A percentile compares a stretch with the other conserved stretches of the same genome.
Evolutionary conservation across 1,140 invertebrate species (phyloP).

Genomic region (Zaprionus africanus): DNA sequence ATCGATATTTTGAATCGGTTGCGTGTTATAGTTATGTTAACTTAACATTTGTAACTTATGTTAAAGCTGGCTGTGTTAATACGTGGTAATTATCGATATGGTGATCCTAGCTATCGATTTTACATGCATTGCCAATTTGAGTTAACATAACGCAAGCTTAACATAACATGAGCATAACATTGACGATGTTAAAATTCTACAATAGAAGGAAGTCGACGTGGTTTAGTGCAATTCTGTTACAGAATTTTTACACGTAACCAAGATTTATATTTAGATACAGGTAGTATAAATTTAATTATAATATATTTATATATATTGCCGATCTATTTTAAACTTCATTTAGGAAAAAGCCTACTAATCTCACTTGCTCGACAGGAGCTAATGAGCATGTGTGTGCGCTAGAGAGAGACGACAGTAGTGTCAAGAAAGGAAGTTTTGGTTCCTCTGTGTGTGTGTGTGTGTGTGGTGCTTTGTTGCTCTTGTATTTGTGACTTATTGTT

Average conservation of each 20-base stretch:
- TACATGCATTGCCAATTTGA: neutral
- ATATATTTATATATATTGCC: neutral
- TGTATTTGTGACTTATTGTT: constrained; percentile 78
- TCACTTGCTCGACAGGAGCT: neutral
- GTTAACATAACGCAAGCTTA: neutral
- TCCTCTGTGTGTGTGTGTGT: constrained; percentile 5
- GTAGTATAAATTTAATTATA: neutral
- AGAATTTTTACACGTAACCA: neutral
- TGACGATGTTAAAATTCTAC: neutral
- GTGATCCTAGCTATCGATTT: too few relatives aligned
- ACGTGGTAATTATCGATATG: too few relatives aligned
- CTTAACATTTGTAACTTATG: neutral
- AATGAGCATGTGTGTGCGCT: constrained; percentile 1
- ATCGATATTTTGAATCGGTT: neutral
- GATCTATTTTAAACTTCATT: neutral
- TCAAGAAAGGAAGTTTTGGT: constrained; percentile 2
- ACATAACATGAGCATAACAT: neutral
- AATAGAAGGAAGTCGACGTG: too few relatives aligned
- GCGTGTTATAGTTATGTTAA: neutral
- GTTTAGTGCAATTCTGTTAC: neutral
- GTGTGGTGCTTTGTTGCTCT: constrained; percentile 4
- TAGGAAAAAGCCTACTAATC: neutral
- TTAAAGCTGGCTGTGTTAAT: too few relatives aligned
- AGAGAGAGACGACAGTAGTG: neutral
- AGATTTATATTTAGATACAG: too few relatives aligned